Percentiles rank a stretch among this genome's conserved stretches.
phyloP scores from a whole-genome alignment of 2,888 invertebrate species.

The Epinotia brunnichana region DNA sequence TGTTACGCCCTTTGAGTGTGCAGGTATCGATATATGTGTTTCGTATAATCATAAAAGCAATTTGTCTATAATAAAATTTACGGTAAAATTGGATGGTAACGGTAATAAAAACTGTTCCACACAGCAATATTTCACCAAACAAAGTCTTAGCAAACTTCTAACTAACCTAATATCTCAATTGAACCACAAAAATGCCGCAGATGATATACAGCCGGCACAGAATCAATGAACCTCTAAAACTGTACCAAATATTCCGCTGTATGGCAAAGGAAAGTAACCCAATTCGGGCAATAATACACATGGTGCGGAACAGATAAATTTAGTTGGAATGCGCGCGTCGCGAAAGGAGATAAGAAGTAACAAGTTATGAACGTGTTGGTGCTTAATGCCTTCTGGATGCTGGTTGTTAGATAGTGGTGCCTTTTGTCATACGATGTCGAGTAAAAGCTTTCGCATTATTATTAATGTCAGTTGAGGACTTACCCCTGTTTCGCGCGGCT shows the following conservation, averaged over 20 bases:
- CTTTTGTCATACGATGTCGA: slow-evolving; percentile 44
- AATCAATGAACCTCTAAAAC: slow-evolving; percentile 44
- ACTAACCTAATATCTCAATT: slow-evolving; percentile 33
- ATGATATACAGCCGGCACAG: slow-evolving; percentile 28
- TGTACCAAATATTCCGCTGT: slow-evolving; percentile 42
- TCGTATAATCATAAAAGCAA: too few relatives aligned
- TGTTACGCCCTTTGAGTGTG: too few relatives aligned
- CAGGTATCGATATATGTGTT: too few relatives aligned
- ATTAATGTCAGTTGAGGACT: slow-evolving; percentile 44
- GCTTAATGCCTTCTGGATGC: slow-evolving; percentile 6
- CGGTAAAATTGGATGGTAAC: not conserved
- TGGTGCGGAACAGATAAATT: slow-evolving; percentile 43
- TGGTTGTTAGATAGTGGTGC: slow-evolving; percentile 34
- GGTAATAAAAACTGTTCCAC: not conserved
- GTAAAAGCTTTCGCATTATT: slow-evolving; percentile 45
- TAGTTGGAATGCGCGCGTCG: slow-evolving; percentile 25
- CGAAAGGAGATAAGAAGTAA: slow-evolving; percentile 12
- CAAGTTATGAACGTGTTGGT: not conserved
- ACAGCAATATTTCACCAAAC: slow-evolving; percentile 14
- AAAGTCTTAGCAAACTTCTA: slow-evolving; percentile 9
- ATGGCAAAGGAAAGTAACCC: slow-evolving; percentile 39
- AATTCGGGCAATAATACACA: slow-evolving; percentile 43
- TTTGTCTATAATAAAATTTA: not conserved
- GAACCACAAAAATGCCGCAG: slow-evolving; percentile 36
- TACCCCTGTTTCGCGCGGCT: slow-evolving; percentile 40